A percentile compares a stretch with the other conserved stretches of the same genome.
These are phyloP conservation scores for Rynchops niger DNA, from an alignment of 2,113 vertebrate species.

Conservation along the genomic window DNA sequence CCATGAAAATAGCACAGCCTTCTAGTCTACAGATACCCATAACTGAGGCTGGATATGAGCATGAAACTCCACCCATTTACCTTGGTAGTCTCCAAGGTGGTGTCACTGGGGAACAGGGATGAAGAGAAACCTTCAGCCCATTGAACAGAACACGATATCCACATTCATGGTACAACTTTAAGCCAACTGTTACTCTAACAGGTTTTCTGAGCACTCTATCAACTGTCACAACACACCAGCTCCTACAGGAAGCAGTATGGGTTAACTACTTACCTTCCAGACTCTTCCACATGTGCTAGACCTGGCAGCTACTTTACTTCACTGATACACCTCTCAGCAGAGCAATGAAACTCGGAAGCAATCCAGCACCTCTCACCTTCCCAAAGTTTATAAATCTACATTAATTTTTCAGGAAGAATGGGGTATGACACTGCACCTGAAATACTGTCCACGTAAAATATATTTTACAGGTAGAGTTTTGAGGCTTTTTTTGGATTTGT, in stretches of 20 bases:
- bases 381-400: neutral
- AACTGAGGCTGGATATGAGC: neutral
- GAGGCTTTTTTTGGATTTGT: neutral
- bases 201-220: neutral
- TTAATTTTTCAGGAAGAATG: neutral
- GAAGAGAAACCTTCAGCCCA: neutral
- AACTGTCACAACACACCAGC: neutral
- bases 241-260: neutral
- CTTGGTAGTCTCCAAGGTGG: neutral
- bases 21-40: neutral
- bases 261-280: neutral
- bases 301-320: neutral
- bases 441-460: neutral
- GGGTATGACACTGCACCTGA: neutral
- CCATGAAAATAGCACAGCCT: neutral
- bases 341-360: neutral
- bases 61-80: neutral
- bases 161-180: neutral
- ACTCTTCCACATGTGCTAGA: neutral
- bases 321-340: neutral
- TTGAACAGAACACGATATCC: neutral
- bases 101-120: neutral
- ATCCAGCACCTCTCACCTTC: neutral
- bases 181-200: neutral
- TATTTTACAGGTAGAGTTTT: neutral